Evolutionary conservation across 2,797 vertebrate species (phyloP), one percentile per base, ranked within the genome.

Genomic region (Sylvia borin): DNA sequence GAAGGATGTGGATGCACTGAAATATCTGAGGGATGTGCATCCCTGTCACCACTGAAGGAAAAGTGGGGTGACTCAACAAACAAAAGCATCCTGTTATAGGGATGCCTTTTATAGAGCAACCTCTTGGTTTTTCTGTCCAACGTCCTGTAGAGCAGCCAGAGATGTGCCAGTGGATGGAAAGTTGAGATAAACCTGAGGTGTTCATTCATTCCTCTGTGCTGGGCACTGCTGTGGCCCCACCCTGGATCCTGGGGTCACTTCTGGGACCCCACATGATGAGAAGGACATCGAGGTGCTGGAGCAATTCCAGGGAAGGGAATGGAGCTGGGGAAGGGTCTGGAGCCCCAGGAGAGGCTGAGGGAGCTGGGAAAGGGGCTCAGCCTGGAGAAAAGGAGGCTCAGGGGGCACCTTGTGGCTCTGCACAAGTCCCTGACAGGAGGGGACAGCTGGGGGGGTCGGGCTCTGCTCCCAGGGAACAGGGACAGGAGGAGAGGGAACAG

Each of bases 361-460:
- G 53, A 58, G 45, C 38, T 65, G 77, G 54, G 1, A 11, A 64
- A 64, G 43, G 57, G 19, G 58, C 51, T 58, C 12, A 77, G 51
- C 12, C 58, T 83, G 65, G 38, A 84, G 72, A 0, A 47, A 7
- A 83, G 45, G 72, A 40, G 79, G 38, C n/a, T 90, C 72, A 26
- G 72, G 64, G 22, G 47, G 47, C 42, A 3, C 1, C 27, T n/a
- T 42, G 8, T 82, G 13, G 16, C 36, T 76, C 78, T 70, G 27
- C 72, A 85, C 64, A 89, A 1, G 3, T 64, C 50, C 67, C 71
- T 82, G 78, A 0, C 27, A 76, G 78, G 64, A 89, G 38, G 14
- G 62, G 8, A 14, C 31, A 75, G 78, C 13, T 0, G 0, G 15
- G 16, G 11, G 16, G 4, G 2, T 29, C 0, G 0, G 65, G 43